These are phyloP conservation scores for Corvus moneduloides DNA, from an alignment of 2,113 vertebrate species.

Conservation along the genomic window DNA sequence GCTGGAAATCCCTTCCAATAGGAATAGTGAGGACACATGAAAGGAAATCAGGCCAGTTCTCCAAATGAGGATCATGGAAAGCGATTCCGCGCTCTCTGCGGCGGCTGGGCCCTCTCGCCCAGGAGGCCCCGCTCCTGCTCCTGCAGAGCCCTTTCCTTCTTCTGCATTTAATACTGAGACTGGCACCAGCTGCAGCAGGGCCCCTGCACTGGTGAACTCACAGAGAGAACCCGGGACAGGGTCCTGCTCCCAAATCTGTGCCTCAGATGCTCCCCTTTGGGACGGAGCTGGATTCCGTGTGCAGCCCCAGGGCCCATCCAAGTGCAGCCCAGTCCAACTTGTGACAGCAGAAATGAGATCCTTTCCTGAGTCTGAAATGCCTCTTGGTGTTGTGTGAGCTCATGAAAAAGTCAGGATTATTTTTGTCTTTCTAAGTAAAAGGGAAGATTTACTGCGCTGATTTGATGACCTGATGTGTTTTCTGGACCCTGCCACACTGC, in stretches of 20 bases:
- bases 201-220: not conserved
- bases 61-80: constrained; percentile 24
- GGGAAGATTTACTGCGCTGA: constrained; percentile 61
- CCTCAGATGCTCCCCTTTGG: not conserved
- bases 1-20: constrained; percentile 60
- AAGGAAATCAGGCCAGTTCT: constrained; percentile 24
- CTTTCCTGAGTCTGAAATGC: constrained; percentile 51
- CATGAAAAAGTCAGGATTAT: constrained; percentile 55
- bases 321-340: not conserved
- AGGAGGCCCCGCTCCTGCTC: not conserved
- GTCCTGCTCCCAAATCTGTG: not conserved
- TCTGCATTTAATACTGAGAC: not conserved
- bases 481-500: not conserved
- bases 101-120: not conserved
- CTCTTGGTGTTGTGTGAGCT: constrained; percentile 35
- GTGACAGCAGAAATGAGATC: constrained; percentile 56
- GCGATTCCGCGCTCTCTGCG: not conserved
- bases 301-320: not conserved
- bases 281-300: not conserved
- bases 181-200: not conserved
- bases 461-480: constrained; percentile 60
- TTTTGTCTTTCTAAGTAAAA: constrained; percentile 68
- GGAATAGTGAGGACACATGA: constrained; percentile 61
- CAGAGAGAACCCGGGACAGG: not conserved
- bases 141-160: not conserved